Evolutionary conservation across 2,113 vertebrate genomes (phyloP), one percentile per base, ranked within the genome.

Genomic region (Donacobius atricapilla): DNA sequence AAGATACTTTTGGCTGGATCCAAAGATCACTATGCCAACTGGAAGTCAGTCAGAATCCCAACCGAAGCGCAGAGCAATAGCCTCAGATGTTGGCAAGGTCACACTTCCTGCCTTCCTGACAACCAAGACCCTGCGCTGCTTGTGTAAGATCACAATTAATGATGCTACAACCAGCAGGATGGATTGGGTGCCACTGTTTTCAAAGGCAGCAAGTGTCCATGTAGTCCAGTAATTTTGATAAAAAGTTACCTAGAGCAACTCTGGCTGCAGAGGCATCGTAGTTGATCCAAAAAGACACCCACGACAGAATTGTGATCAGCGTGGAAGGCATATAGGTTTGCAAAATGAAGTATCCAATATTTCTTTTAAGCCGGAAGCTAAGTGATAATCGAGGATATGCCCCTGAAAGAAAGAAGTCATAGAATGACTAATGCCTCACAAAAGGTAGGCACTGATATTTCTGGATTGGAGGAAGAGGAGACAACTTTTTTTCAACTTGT

Each of bases 221-320:
- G 8, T 63, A 16, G 70, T 68, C 71, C 50, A 68, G 39, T 71
- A 18, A 31, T 42, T 77, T 33, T 83, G 56, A 57, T 33, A 87
- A 83, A 50, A 75, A 72, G 56, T 98, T 98, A 99, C 99, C 99
- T 97, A 99, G 96, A 33, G 99, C 99, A n/a, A 99, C 99, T 98
- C 99, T 98, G 96, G 99, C 99, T 93, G 99, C 99, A 28, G 99
- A 99, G 40, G 99, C 99, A 88, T 99, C 99, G 14, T 99, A 99
- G 97, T 98, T 99, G 96, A 99, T 99, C 98, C 99, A 99, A 96
- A 99, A 99, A 40, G 99, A 99, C 91, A 99, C 99, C 98, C 98
- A 99, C 0, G 98, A 99, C 37, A 99, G 98, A 97, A 99, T 98
- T 93, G 99, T 99, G 93, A 99, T 99, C 94, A 99, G 94, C 0